These are phyloP conservation scores for Rhombomys opimus DNA, from an alignment of 2,113 vertebrate genomes.

Conservation along the genomic window DNA sequence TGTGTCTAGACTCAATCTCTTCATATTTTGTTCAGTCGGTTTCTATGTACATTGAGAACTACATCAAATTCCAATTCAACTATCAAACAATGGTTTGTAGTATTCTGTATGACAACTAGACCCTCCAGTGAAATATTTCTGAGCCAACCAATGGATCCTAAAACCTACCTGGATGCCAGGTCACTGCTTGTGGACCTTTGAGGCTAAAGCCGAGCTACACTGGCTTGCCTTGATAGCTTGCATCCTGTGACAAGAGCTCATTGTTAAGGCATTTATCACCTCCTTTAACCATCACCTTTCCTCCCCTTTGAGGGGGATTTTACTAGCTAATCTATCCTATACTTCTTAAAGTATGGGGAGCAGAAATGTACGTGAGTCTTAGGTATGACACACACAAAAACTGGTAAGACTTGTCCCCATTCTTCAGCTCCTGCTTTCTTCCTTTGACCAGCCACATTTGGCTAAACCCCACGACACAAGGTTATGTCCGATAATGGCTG, in stretches of 20 bases:
- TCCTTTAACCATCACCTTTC: background rate
- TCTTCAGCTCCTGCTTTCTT: background rate
- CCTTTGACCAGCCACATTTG: background rate
- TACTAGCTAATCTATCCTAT: background rate
- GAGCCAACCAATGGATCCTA: background rate
- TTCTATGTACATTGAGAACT: background rate
- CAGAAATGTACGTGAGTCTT: background rate
- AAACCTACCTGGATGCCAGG: background rate
- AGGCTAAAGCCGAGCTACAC: background rate
- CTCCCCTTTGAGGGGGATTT: background rate
- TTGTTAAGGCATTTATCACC: background rate
- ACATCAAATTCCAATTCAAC: background rate
- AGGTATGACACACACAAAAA: background rate
- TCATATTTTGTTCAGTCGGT: background rate
- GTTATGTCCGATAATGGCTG: background rate
- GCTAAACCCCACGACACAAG: background rate
- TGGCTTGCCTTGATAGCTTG: background rate
- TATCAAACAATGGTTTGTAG: background rate
- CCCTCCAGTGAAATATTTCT: background rate
- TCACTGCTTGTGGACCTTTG: background rate
- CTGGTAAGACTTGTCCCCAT: background rate
- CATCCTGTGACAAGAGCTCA: conserved; percentile 6
- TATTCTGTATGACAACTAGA: background rate
- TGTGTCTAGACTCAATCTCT: background rate
- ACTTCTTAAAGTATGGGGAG: background rate